Base-by-base conservation (phyloP, 2,797 vertebrate genomes). In the Heteromormyrus szaboi region DNA sequence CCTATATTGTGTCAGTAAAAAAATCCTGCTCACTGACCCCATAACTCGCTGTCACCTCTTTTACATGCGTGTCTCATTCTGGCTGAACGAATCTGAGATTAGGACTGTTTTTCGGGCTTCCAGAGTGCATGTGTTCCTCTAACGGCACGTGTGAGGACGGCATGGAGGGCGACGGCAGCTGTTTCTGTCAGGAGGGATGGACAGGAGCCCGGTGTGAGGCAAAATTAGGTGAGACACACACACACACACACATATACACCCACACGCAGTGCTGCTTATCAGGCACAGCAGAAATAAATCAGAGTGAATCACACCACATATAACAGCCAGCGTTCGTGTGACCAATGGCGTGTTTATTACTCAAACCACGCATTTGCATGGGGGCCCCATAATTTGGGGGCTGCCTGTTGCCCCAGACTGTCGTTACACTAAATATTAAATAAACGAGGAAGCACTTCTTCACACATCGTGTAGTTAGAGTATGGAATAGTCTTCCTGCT, bases 141-240 rank as follows among this genome's bases (percentile, higher is more conserved):
- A 92, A 95, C 0, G 97, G 97, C 0, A 92, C 54, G 44, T 99
- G 98, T 92, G 96, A 97, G 0, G 96, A 95, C 0, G 98, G 97
- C 0, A 89, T 97, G 2, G 95, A 96, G 0, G 97, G 98, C 0
- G 96, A 97, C 0, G 98, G 98, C 87, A 93, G 93, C 91, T 99
- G 98, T 92, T 95, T 95, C 92, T 99, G 98, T 89, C 79, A 91
- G 0, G 93, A 95, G 1, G 97, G 97, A 83, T 99, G 98, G 98
- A 93, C 91, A 0, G 98, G 98, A 25, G 89, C 93, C 0, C 92
- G 0, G 88, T 99, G 98, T 11, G 94, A 98, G 86, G 94, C 14
- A n/a, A 91, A 96, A 51, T 92, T 96, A 19, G 95, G 98, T 99
- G 93, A 95, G 92, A 54, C n/a, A 54, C 48, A 85, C 7, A 83